Conservation (phyloP, 2,113 vertebrate genomes). For the Scortum barcoo region DNA sequence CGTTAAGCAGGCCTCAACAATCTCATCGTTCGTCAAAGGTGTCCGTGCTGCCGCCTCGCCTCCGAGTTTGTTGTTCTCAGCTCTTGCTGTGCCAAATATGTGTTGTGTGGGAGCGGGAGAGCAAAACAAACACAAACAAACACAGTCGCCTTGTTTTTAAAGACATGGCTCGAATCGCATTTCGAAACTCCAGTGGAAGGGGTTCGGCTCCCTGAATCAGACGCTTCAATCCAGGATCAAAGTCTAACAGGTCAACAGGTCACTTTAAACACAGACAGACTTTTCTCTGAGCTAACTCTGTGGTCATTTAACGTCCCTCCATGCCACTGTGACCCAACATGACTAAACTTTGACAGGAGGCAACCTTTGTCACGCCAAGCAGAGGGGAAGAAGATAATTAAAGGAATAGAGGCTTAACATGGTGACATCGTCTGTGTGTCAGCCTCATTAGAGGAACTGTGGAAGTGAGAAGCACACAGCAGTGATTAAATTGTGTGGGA, state of each 20-base stretch:
- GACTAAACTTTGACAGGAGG: slow-evolving; percentile 31
- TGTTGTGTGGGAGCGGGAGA: slow-evolving; percentile 42
- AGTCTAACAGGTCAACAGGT: background rate
- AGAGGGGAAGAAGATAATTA: slow-evolving; percentile 26
- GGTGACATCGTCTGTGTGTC: slow-evolving; percentile 13
- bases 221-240: background rate
- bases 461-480: background rate
- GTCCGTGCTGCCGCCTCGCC: background rate
- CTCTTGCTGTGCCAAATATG: slow-evolving; percentile 16
- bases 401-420: slow-evolving; percentile 29
- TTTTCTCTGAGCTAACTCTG: slow-evolving; percentile 14
- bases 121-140: slow-evolving; percentile 29
- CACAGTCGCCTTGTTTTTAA: background rate
- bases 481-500: background rate
- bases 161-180: background rate
- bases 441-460: slow-evolving; percentile 53
- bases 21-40: slow-evolving; percentile 6
- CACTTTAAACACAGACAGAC: slow-evolving; percentile 16
- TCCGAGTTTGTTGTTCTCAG: slow-evolving; percentile 27
- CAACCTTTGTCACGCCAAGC: slow-evolving; percentile 15
- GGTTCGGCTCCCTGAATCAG: background rate
- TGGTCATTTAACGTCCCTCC: slow-evolving; percentile 29
- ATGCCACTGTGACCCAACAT: background rate
- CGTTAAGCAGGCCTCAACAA: background rate
- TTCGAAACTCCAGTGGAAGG: background rate